Evolutionary conservation across 2,797 vertebrate genomes (phyloP).

Genomic region (Xiphophorus birchmanni): DNA sequence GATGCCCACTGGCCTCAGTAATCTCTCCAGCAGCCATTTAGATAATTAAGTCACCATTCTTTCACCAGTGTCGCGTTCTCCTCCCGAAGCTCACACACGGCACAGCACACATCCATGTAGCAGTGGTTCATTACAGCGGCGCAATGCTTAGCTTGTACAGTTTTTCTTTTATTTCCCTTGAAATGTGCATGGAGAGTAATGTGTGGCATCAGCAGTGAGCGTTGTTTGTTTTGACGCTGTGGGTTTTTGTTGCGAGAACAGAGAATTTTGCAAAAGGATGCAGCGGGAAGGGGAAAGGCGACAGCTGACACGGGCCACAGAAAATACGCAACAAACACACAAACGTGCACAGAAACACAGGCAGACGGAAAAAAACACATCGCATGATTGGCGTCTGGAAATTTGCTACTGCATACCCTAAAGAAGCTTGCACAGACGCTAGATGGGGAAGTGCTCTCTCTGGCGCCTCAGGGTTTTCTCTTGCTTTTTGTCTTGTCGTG

Average conservation of each 20-base stretch:
- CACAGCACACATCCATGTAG: background rate
- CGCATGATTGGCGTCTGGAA: conserved; percentile 57
- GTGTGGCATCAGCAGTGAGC: conserved; percentile 33
- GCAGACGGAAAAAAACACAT: conserved; percentile 2
- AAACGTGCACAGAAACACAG: conserved; percentile 13
- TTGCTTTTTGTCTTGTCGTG: conserved; percentile 52
- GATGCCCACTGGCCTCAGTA: conserved; percentile 65
- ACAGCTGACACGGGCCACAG: conserved; percentile 70
- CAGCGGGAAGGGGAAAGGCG: conserved; percentile 52
- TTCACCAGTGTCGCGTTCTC: conserved; percentile 40
- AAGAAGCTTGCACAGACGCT: conserved; percentile 29
- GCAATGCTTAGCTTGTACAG: background rate
- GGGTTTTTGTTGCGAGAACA: conserved; percentile 67
- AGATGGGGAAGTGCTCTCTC: conserved; percentile 23
- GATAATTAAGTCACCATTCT: conserved; percentile 79
- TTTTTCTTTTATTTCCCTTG: background rate
- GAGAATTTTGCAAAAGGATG: conserved; percentile 56
- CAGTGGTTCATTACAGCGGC: conserved; percentile 10
- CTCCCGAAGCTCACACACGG: conserved; percentile 17
- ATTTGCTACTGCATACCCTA: conserved; percentile 33
- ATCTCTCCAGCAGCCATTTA: conserved; percentile 72
- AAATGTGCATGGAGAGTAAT: conserved; percentile 2
- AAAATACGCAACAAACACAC: conserved; percentile 45
- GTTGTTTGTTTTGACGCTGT: conserved; percentile 67
- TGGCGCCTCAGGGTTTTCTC: conserved; percentile 45